Conservation (phyloP, 2,797 vertebrate species). For the Spinus olivaceus region DNA sequence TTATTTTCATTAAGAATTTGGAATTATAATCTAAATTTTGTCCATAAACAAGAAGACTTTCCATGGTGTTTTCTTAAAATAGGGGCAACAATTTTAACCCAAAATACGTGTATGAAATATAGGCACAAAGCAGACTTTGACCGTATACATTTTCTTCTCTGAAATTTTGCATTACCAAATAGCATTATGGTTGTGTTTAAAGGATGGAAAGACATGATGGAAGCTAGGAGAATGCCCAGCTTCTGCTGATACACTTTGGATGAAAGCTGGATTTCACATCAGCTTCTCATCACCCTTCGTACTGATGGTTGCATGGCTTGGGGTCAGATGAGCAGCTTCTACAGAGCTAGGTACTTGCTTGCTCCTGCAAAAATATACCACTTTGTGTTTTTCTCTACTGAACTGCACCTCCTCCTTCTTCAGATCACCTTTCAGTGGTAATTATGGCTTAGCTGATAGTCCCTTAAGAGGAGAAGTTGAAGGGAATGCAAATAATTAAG, state of each 20-base stretch:
- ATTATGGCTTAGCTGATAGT: neutral
- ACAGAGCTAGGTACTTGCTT: neutral
- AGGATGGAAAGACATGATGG: neutral
- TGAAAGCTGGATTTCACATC: neutral
- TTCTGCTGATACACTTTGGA: neutral
- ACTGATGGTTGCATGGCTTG: neutral
- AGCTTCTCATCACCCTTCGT: fast-evolving
- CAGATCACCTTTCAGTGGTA: neutral
- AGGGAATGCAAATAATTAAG: neutral
- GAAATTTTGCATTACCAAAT: neutral
- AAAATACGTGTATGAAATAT: neutral
- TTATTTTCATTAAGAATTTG: neutral
- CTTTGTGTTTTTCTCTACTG: neutral
- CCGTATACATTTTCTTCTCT: neutral
- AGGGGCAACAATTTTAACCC: neutral
- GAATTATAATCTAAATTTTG: neutral
- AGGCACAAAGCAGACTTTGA: neutral
- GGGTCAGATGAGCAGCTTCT: neutral
- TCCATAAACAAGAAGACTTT: neutral
- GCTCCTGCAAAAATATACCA: neutral
- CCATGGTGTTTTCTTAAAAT: neutral
- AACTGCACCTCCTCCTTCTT: neutral
- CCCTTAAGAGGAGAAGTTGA: neutral
- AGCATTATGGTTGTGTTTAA: neutral
- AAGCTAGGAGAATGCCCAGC: neutral